These are phyloP conservation scores for Holothuria glaberrima DNA, from an alignment of 35 echinoderm and acorn worm species.

Conservation along the genomic window DNA sequence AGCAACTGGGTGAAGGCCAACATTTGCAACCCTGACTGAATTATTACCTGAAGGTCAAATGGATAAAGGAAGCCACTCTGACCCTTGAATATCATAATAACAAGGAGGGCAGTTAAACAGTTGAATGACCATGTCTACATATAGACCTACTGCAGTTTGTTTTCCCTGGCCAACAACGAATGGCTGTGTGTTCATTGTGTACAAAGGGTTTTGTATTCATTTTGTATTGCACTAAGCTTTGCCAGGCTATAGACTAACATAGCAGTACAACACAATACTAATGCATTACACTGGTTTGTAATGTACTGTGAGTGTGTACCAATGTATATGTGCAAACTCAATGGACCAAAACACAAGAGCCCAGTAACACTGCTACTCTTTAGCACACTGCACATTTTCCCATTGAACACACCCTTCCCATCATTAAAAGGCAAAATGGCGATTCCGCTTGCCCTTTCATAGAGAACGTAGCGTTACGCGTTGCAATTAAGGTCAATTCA, in stretches of 20 bases:
- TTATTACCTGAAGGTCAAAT: no score
- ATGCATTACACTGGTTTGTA: not conserved
- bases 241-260: not conserved
- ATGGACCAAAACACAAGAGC: not conserved
- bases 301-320: not conserved
- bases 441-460: conserved; percentile 50
- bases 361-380: not conserved
- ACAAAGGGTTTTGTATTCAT: no score
- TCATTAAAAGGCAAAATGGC: conserved; percentile 55
- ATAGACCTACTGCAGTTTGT: no score
- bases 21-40: no score
- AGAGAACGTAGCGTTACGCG: conserved; percentile 55
- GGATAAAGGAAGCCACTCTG: no score
- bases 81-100: no score
- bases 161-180: no score
- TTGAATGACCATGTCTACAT: no score
- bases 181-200: no score
- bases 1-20: no score
- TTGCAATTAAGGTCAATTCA: conserved; percentile 61
- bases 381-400: not conserved
- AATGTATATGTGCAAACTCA: not conserved
- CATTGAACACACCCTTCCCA: conserved; percentile 52
- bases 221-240: not conserved
- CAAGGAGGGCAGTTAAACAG: no score
- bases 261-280: not conserved